phyloP scores from a whole-genome alignment of 92 coral and sea anemone species.

The Hydrozoanthus gracilis region DNA sequence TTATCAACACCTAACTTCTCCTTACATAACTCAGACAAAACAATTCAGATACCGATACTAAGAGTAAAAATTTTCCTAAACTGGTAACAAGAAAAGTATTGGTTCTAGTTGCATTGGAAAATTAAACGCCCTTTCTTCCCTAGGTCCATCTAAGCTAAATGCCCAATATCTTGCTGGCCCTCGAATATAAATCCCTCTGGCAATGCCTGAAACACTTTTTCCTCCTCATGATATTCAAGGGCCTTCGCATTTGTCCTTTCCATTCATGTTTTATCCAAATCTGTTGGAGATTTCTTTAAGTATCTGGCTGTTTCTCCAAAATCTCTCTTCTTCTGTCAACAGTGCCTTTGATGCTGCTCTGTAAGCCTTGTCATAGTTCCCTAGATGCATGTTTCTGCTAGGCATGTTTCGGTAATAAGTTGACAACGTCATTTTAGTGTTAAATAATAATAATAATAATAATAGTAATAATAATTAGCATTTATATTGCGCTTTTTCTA shows the following conservation, averaged over 20 bases:
- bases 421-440: background rate
- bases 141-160: background rate
- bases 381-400: slow-evolving; percentile 1
- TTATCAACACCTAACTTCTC: no score
- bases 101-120: no score
- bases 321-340: background rate
- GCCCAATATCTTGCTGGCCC: background rate
- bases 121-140: background rate
- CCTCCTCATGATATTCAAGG: background rate
- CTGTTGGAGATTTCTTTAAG: slow-evolving; percentile 1
- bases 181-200: background rate
- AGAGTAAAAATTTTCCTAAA: no score
- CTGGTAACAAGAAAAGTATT: no score
- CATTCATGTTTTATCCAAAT: slow-evolving; percentile 4
- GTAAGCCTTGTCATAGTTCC: slow-evolving; percentile 8
- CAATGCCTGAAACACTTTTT: background rate
- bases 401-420: slow-evolving; percentile 11
- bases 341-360: slow-evolving; percentile 3
- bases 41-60: no score
- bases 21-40: no score
- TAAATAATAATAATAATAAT: no score
- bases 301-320: background rate
- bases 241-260: background rate
- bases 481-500: no score
- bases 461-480: no score